Percentiles rank a stretch among this genome's conserved stretches.
phyloP scores from a whole-genome alignment of 2,113 vertebrate species.

The Cnemophilus loriae region DNA sequence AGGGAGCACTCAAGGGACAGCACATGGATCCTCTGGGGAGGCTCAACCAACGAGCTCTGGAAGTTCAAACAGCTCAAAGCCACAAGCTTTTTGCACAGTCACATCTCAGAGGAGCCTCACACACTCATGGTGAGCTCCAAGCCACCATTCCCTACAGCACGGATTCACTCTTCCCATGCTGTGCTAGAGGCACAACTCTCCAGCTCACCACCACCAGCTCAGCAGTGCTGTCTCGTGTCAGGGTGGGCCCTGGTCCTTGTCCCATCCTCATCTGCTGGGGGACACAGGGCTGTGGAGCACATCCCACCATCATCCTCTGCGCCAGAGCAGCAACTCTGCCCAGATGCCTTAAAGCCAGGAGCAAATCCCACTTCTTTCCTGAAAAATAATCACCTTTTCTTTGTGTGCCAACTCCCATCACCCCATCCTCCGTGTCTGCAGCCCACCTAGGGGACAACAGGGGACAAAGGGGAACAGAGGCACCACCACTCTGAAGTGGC shows the following conservation, averaged over 20 bases:
- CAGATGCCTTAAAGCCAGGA: background rate
- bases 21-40: background rate
- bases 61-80: background rate
- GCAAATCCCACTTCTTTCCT: background rate
- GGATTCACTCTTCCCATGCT: rapidly evolving
- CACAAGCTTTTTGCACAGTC: background rate
- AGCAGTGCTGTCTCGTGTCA: rapidly evolving
- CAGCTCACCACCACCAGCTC: background rate
- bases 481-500: rapidly evolving
- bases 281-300: background rate
- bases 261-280: background rate
- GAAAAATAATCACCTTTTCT: background rate
- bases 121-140: rapidly evolving
- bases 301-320: background rate
- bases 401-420: too few relatives aligned
- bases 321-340: background rate
- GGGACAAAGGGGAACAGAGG: background rate
- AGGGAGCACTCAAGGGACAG: background rate
- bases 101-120: background rate
- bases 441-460: background rate
- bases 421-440: background rate
- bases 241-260: background rate
- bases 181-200: background rate
- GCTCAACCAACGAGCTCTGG: background rate
- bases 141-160: background rate